A percentile compares a stretch with the other conserved stretches of the same genome.
Evolutionary conservation across 2,888 invertebrate genomes (phyloP).

Genomic region (Napeogenes sylphis): DNA sequence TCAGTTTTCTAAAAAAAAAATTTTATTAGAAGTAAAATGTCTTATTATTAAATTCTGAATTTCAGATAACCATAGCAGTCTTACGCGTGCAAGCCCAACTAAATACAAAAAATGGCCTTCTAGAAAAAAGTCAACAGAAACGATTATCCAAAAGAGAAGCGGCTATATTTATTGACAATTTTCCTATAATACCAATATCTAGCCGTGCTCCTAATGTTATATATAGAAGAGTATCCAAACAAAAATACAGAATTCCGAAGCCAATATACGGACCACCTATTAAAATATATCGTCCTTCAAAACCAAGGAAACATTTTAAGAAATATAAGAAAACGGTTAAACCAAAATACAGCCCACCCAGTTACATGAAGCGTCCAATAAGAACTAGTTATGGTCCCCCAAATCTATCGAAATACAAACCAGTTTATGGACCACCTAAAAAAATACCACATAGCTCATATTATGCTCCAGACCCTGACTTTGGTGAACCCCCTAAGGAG

Average conservation of each 20-base stretch:
- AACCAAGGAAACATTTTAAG: conserved; percentile 45
- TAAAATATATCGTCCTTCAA: conserved; percentile 44
- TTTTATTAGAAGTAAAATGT: no score
- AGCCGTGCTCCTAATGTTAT: conserved; percentile 51
- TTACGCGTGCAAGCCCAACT: conserved; percentile 41
- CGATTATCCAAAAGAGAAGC: conserved; percentile 50
- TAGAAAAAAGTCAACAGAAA: conserved; percentile 32
- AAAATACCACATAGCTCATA: conserved; percentile 32
- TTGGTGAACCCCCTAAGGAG: conserved; percentile 59
- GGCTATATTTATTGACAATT: conserved; percentile 49
- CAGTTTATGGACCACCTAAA: conserved; percentile 41
- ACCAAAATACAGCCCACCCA: conserved; percentile 41
- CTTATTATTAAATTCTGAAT: conserved; percentile 26
- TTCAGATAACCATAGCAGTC: conserved; percentile 59
- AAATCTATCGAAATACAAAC: conserved; percentile 37
- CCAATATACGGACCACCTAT: conserved; percentile 42
- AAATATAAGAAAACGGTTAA: conserved; percentile 44
- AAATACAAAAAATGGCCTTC: conserved; percentile 33
- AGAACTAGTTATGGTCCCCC: conserved; percentile 43
- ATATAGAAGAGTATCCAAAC: conserved; percentile 48
- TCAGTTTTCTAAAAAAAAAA: no score
- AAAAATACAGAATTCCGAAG: conserved; percentile 39
- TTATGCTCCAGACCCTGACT: conserved; percentile 39
- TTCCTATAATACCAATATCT: conserved; percentile 43
- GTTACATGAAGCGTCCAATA: conserved; percentile 39